Base-by-base conservation (phyloP, 2,888 invertebrate species). In the Thymelicus sylvestris region DNA sequence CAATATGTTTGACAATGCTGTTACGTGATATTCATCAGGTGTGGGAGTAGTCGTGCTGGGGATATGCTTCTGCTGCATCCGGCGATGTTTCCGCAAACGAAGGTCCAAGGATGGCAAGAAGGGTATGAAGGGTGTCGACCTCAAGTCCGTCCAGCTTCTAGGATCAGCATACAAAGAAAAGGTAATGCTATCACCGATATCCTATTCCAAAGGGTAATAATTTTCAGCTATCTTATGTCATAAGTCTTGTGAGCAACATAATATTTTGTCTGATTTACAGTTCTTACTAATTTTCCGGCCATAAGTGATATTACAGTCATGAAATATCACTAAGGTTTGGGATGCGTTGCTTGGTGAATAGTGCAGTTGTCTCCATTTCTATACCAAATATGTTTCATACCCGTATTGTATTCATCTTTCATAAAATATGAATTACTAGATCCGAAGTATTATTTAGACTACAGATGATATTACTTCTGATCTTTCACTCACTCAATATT, bases 151-250 rank as follows among this genome's bases (percentile, higher is more conserved):
- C 86, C 98, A 99, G 89, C 95, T 99, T 72, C 95, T 99, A 80
- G 98, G 99, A 83, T 98, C 98, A 82, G 98, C 98, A 74, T 98
- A 98, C 95, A 99, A 99, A 93, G 99, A 99, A 95, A 99, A 99
- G 97, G 99, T 98, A 96, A 91, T 94, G 95, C 93, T 87, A 66
- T 71, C 44, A 44, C 52, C 44, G 44, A 66, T 66, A 61, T 41
- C 44, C 38, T 52, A 41, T 19, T 13, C 10, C 7, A 62, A 8
- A 50, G n/a, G 7, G 13, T 12, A 19, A 19, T 19, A 19, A 38
- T 39, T 39, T 60, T 60, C n/a, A 2, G 7, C 39, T 39, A 13
- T 13, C 0, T n/a, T 13, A n/a, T 44, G 44, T 31, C 31, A 44
- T 44, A 52, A 15, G 13, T 19, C 19, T 19, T 19, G 10, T 24